These are phyloP conservation scores for Pteria penguin DNA, from an alignment of 2,888 invertebrate genomes.

Conservation along the genomic window DNA sequence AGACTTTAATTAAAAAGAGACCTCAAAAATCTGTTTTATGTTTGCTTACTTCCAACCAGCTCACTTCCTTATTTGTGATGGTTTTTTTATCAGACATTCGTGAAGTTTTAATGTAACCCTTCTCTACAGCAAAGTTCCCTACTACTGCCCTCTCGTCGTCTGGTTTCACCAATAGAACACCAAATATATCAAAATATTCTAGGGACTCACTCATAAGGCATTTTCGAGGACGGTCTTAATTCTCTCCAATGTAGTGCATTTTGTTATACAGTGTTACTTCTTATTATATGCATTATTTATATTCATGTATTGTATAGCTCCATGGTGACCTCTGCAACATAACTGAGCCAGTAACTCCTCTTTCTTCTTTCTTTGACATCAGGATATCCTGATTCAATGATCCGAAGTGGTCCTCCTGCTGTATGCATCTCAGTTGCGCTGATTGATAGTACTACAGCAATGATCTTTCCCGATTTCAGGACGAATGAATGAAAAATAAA, in stretches of 20 bases:
- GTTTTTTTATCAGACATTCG: slow-evolving; percentile 71
- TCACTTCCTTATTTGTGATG: no score
- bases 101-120: slow-evolving; percentile 59
- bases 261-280: slow-evolving; percentile 78
- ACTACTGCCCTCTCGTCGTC: slow-evolving; percentile 71
- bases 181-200: slow-evolving; percentile 80
- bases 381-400: slow-evolving; percentile 76
- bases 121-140: slow-evolving; percentile 73
- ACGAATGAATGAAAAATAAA: no score
- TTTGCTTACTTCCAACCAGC: no score
- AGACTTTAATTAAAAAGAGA: no score
- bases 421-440: slow-evolving; percentile 80
- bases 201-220: slow-evolving; percentile 78
- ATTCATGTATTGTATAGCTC: no score
- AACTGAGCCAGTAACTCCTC: no score
- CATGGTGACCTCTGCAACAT: no score
- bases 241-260: slow-evolving; percentile 56
- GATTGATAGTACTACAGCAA: no score
- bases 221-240: slow-evolving; percentile 70
- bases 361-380: slow-evolving; percentile 59
- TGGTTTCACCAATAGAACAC: slow-evolving; percentile 72
- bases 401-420: slow-evolving; percentile 79
- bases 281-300: no score
- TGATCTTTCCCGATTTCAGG: no score
- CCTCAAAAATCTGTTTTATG: no score